phyloP scores from a whole-genome alignment of 1,140 invertebrate genomes.

The Drosophila sechellia region DNA sequence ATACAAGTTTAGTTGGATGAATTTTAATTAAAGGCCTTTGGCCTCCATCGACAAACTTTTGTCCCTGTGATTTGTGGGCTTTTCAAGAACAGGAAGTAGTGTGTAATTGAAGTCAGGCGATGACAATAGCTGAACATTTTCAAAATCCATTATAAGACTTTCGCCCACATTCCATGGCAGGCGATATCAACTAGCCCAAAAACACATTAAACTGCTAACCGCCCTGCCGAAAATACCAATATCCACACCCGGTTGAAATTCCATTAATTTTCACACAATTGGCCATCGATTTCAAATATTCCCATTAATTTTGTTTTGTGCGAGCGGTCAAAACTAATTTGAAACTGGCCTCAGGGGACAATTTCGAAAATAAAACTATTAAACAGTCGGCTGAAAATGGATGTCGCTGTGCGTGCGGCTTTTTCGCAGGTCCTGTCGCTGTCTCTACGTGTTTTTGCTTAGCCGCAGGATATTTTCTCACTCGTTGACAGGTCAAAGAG shows the following conservation, averaged over 20 bases:
- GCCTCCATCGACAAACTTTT: slow-evolving; percentile 17
- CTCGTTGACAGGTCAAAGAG: neutral
- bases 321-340: slow-evolving; percentile 37
- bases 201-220: too few species aligned
- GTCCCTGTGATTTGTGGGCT: slow-evolving; percentile 18
- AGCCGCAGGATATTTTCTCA: slow-evolving; percentile 11
- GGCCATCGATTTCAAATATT: slow-evolving; percentile 16
- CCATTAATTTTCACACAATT: slow-evolving; percentile 20
- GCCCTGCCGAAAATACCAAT: neutral
- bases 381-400: slow-evolving; percentile 3
- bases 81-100: too few species aligned
- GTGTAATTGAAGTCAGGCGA: neutral
- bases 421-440: slow-evolving; percentile 1
- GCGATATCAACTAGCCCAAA: neutral
- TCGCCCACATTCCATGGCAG: neutral
- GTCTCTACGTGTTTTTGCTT: slow-evolving; percentile 13
- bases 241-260: slow-evolving; percentile 1
- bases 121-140: slow-evolving; percentile 9
- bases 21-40: slow-evolving; percentile 39
- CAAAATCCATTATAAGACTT: slow-evolving; percentile 6
- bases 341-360: slow-evolving; percentile 43
- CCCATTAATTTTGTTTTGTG: slow-evolving; percentile 21
- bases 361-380: slow-evolving; percentile 48
- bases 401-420: neutral
- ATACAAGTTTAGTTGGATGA: slow-evolving; percentile 12